Conservation (phyloP, 64 coral and sea anemone species). For the Trachythela sp. region DNA sequence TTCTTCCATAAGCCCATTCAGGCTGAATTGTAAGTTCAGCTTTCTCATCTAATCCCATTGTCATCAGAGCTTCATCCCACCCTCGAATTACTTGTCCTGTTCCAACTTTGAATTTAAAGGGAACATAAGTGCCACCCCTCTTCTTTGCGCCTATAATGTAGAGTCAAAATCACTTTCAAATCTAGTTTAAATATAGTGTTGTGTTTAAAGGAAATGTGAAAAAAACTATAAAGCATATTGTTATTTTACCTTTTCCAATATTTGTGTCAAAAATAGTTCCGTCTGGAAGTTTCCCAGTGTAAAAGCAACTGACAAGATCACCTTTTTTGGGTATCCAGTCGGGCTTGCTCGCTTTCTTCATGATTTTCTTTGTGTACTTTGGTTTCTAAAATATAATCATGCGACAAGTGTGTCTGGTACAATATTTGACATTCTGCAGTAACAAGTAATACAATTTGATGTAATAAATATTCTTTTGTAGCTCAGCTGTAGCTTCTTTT, state of each 20-base stretch:
- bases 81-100: constrained; percentile 92
- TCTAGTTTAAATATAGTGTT: not conserved
- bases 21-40: constrained; percentile 80
- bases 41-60: constrained; percentile 84
- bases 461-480: too few species aligned
- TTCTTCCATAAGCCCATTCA: constrained; percentile 92
- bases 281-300: constrained; percentile 83
- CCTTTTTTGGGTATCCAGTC: constrained; percentile 64
- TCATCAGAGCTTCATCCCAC: constrained; percentile 92
- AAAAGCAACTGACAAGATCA: constrained; percentile 86
- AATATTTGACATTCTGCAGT: not conserved
- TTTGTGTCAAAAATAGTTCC: constrained; percentile 96
- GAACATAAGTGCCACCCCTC: not conserved
- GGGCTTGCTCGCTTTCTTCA: constrained; percentile 78
- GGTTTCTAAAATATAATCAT: constrained; percentile 62
- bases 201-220: not conserved
- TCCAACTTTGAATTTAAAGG: constrained; percentile 76
- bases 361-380: constrained; percentile 88
- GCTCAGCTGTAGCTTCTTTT: not conserved
- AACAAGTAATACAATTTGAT: not conserved
- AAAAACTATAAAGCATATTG: not conserved
- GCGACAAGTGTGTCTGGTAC: not conserved
- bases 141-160: not conserved
- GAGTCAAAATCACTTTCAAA: not conserved
- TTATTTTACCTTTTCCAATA: constrained; percentile 31